Evolutionary conservation across 2,113 vertebrate species (phyloP), one percentile per base, ranked within the genome.

Genomic region (Eleginops maclovinus): DNA sequence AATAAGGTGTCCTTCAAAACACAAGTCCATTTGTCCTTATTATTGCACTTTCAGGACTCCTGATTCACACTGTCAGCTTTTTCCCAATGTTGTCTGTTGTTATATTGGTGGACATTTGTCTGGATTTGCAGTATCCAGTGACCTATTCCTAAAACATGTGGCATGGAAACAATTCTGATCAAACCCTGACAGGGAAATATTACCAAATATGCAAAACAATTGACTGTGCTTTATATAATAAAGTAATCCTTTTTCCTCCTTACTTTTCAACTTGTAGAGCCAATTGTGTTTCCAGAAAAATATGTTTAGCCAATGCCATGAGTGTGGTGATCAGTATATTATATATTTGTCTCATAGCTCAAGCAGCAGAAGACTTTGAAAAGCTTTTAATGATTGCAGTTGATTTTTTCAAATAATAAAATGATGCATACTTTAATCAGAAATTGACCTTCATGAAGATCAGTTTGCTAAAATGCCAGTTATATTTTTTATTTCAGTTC

Each of bases 1-100:
- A 72, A 81, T 36, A 58, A 58, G 54, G 66, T 83, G 70, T 82
- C 79, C 79, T 75, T 26, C 16, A 55, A 60, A 70, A 66, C 66
- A 50, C 21, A 24, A 72, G 68, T 85, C 74, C 65, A 88, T 77
- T 80, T 77, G 68, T 75, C 11, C 54, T 9, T 10, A 8, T 79
- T 78, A 77, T 54, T 68, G 70, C 22, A 73, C 82, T 78, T 83
- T 81, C 68, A 65, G 41, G 40, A 44, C 43, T 16, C 0, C 11
- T 36, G 24, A 64, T 50, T 78, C 50, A 72, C 70, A 46, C 31
- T 1, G 53, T 24, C 22, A 9, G 21, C 19, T 19, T 70, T 63
- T 59, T 55, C n/a, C 59, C 51, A 72, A 1, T 3, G 9, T 62
- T 66, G 47, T 74, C 64, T 28, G 13, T 16, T 67, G 17, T 72